Conservation (phyloP, 2,113 vertebrate species). For the Solenodon paradoxus region DNA sequence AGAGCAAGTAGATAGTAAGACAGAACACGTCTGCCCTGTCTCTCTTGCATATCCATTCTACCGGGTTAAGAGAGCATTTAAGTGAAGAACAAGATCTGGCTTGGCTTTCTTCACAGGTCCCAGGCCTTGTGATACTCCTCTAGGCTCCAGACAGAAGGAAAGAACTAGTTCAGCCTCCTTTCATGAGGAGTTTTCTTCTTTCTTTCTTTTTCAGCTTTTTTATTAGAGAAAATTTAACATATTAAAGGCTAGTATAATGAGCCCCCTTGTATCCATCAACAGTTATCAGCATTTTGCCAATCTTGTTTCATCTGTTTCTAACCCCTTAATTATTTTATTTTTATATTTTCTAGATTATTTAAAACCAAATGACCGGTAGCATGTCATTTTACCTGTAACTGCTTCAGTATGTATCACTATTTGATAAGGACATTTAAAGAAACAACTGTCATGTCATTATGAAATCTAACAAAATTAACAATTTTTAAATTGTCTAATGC, state of each 20-base stretch:
- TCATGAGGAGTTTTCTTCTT: neutral
- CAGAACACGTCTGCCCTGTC: neutral
- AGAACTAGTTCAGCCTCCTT: neutral
- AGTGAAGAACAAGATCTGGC: neutral
- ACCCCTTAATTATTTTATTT: slow-evolving; percentile 28
- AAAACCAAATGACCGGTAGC: slow-evolving; percentile 4
- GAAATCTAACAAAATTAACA: slow-evolving; percentile 41
- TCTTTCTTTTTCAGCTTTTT: neutral
- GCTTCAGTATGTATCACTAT: slow-evolving; percentile 40
- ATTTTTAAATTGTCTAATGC: neutral
- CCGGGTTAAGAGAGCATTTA: too few relatives aligned
- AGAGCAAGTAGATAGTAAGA: neutral
- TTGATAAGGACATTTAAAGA: neutral
- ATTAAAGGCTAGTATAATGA: neutral
- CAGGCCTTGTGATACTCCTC: neutral
- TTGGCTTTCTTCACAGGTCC: neutral
- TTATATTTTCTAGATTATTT: slow-evolving; percentile 68
- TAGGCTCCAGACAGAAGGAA: neutral
- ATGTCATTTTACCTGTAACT: slow-evolving; percentile 46
- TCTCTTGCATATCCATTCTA: neutral
- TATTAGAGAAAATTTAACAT: slow-evolving; percentile 4
- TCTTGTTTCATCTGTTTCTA: slow-evolving; percentile 6
- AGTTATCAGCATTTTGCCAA: neutral
- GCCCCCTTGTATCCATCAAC: neutral
- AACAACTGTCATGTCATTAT: neutral